Evolutionary conservation across 1,140 invertebrate species (phyloP).

Genomic region (Dreissena rostriformis): DNA sequence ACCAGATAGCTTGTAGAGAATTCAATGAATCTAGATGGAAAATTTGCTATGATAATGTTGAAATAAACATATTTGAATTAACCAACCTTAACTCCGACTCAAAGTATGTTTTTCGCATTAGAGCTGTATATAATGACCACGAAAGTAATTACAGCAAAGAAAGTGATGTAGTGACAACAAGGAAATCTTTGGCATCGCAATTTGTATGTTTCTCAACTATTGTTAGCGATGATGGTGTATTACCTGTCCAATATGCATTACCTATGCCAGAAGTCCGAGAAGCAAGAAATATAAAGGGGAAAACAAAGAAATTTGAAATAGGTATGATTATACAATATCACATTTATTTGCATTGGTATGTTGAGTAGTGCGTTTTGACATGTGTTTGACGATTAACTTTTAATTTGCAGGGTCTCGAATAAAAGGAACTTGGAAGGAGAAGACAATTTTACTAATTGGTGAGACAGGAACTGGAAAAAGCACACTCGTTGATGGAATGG

Average conservation of each 20-base stretch:
- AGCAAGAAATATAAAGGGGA: background rate
- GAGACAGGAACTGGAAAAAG: constrained; percentile 40
- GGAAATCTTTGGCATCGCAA: background rate
- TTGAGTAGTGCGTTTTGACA: background rate
- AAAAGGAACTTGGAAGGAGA: constrained; percentile 4
- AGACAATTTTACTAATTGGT: constrained; percentile 45
- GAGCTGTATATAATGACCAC: background rate
- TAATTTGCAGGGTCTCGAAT: background rate
- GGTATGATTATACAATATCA: background rate
- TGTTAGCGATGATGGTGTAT: background rate
- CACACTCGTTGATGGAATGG: constrained; percentile 35
- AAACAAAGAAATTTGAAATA: background rate
- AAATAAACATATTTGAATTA: background rate
- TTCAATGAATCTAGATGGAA: background rate
- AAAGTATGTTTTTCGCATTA: background rate
- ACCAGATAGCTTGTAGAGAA: background rate
- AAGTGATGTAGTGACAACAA: background rate
- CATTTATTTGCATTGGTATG: background rate
- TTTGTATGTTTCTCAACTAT: background rate
- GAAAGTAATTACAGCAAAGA: background rate
- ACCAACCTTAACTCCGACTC: background rate
- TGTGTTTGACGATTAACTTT: background rate
- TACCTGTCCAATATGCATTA: background rate
- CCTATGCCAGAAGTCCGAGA: background rate
- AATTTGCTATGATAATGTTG: background rate